Evolutionary conservation across 2,113 vertebrate genomes (phyloP).

Genomic region (Muscicapa adusta): DNA sequence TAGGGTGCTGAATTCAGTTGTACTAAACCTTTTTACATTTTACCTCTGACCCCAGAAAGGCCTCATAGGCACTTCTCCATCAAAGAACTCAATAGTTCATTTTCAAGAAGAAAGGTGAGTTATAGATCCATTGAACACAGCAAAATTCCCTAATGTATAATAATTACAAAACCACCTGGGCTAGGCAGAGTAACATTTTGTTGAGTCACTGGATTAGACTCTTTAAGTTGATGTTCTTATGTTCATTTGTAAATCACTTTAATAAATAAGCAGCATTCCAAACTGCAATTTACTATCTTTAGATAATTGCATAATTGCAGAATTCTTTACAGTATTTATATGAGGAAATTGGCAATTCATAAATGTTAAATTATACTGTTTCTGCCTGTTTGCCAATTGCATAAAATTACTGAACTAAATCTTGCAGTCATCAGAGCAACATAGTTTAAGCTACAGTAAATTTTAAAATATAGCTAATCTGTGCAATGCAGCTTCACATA

Average conservation of each 20-base stretch:
- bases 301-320: slow-evolving; percentile 18
- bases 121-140: neutral
- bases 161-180: neutral
- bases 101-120: neutral
- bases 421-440: neutral
- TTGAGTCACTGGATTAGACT: neutral
- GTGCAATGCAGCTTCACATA: neutral
- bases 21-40: neutral
- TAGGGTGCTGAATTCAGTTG: neutral
- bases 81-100: neutral
- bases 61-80: neutral
- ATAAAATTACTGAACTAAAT: slow-evolving; percentile 34
- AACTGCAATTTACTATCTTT: neutral
- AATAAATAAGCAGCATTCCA: neutral
- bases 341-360: slow-evolving; percentile 5
- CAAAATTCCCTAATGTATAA: neutral
- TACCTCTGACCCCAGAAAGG: neutral
- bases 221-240: neutral
- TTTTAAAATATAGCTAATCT: neutral
- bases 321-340: slow-evolving; percentile 42
- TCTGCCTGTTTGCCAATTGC: neutral
- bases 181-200: neutral
- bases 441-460: neutral
- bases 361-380: slow-evolving; percentile 33
- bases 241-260: neutral